A percentile compares a stretch with the other conserved stretches of the same genome.
These are phyloP conservation scores for Spinus olivaceus DNA, from an alignment of 2,797 vertebrate species.

Conservation along the genomic window DNA sequence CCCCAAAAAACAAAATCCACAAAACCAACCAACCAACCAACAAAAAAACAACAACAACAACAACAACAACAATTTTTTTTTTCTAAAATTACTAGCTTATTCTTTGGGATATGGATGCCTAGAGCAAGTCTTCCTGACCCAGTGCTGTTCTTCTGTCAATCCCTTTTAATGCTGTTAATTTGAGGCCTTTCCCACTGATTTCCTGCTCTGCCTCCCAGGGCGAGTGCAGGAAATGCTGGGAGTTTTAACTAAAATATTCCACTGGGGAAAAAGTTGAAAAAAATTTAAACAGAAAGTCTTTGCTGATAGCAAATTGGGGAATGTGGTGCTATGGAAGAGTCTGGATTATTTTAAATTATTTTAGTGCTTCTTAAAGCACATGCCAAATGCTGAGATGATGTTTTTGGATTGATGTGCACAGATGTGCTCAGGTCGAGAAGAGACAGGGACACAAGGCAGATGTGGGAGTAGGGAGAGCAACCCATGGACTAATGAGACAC, in stretches of 20 bases:
- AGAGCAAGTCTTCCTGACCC: background rate
- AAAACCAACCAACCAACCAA: no score
- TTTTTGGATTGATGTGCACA: background rate
- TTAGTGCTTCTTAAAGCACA: background rate
- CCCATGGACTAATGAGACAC: background rate
- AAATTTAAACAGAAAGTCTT: background rate
- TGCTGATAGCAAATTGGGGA: background rate
- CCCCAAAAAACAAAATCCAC: no score
- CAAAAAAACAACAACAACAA: no score
- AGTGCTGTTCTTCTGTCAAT: background rate
- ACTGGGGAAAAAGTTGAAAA: background rate
- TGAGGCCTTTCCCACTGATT: background rate
- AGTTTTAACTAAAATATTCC: background rate
- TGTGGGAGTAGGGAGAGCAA: background rate
- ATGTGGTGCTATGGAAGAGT: background rate
- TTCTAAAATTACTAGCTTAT: background rate
- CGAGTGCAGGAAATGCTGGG: background rate
- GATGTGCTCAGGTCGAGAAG: background rate
- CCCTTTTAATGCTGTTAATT: background rate
- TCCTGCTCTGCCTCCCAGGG: background rate
- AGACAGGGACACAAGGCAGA: background rate
- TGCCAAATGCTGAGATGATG: background rate
- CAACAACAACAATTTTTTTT: background rate
- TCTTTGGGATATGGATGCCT: background rate
- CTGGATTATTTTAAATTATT: background rate